Evolutionary conservation across 2,113 vertebrate genomes (phyloP), one percentile per base, ranked within the genome.

Genomic region (Halichoerus grypus): DNA sequence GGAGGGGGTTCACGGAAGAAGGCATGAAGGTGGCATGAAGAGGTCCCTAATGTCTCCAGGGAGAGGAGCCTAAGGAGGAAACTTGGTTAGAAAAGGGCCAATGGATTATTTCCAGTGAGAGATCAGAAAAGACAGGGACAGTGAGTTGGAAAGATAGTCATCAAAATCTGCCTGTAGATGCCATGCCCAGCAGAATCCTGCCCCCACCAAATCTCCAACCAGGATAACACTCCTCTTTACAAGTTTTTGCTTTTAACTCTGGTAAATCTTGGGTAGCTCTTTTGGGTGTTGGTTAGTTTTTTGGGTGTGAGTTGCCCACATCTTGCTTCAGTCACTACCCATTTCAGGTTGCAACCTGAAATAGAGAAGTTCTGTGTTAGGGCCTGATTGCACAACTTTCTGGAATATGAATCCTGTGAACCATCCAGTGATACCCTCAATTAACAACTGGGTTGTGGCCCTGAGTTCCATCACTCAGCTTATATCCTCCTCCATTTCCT

Each of bases 241-340:
- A 33, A 55, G 24, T 15, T 74, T 95, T 95, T 96, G 4, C 74
- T 86, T 92, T 94, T 80, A 71, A 87, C 14, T 86, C 33, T 84
- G 28, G 15, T 89, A 49, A 92, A 61, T 55, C 16, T 49, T 77
- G 49, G 49, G 26, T 91, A 51, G 31, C 42, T 77, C 72, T 21
- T 72, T 8, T 13, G 4, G 16, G 28, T 21, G 18, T 33, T 83
- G 61, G 16, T 57, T 74, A 28, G n/a, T 57, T 39, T 49, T 53
- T 67, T 22, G 26, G 8, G 3, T n/a, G 53, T 92, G n/a, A 55
- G 11, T 95, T 39, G 15, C 10, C 7, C 57, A 91, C 24, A 24
- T 39, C 22, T 67, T 10, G 39, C 3, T 69, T 84, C 9, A 71
- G 5, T 80, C 55, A 90, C 55, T 95, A 5, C 33, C 14, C 16